Evolutionary conservation across 1,140 invertebrate genomes (phyloP), one percentile per base, ranked within the genome.

Genomic region (Plodia interpunctella): DNA sequence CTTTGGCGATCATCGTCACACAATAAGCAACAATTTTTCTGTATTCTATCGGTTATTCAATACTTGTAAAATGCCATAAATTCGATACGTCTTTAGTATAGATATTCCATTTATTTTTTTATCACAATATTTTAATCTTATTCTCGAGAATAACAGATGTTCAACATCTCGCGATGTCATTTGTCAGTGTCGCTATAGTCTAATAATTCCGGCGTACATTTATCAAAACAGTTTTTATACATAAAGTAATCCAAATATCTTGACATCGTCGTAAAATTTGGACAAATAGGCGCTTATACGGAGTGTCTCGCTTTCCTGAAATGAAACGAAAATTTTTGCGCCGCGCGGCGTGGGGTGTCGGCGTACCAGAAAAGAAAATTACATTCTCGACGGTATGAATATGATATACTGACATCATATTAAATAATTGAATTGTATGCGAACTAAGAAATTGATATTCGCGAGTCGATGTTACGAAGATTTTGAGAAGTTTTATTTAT

Each of bases 61-160:
- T 25, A 6, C 6, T 25, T 25, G 21, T 25, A 2, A 25, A 25
- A 25, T 25, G 21, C 21, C 21, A 25, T 25, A 25, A 25, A n/a
- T 28, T 3, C 9, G 28, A 32, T 9, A 32, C 10, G 11, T 9
- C 6, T 32, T 10, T 32, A 10, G 30, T 8, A 28, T 3, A 5
- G 28, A 32, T 32, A 1, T 32, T 32, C 11, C 11, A 32, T 32
- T 32, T 32, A 32, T 44, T 54, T 54, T 51, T 57, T 32, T 64
- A 60, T 66, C 59, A 52, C 60, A 70, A 75, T 70, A 70, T 66
- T 66, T n/a, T 65, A 60, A 35, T 20, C 56, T 57, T 78, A 73
- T 79, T 79, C 68, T 71, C 70, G 58, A 70, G 67, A 75, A 74
- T 74, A 75, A 76, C 76, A 76, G 68, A 76, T 79, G 76, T 73